Percentiles rank a stretch among this genome's conserved stretches.
Conservation (phyloP, 2,113 vertebrate genomes). For the Cephalopholis sonnerati region DNA sequence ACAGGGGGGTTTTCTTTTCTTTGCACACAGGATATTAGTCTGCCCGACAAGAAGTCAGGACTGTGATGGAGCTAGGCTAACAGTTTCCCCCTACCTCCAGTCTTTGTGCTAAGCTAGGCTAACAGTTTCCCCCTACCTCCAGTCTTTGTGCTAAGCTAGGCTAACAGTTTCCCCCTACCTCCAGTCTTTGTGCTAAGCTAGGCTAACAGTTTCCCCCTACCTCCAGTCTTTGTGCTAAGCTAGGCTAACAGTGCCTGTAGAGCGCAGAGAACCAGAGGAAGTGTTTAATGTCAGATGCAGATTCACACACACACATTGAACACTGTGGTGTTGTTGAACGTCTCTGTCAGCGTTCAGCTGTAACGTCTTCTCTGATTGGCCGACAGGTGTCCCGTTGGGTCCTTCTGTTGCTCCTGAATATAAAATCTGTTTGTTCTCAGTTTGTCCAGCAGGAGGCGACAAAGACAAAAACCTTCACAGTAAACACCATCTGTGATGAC, state of each 20-base stretch:
- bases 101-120: too few species aligned
- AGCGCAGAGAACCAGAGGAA: too few species aligned
- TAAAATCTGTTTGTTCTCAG: not conserved
- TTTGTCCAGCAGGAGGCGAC: not conserved
- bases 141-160: too few species aligned
- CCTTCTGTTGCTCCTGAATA: not conserved
- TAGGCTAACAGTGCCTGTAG: not conserved
- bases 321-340: not conserved
- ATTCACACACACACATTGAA: not conserved
- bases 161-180: too few species aligned
- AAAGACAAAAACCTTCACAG: slow-evolving; percentile 20
- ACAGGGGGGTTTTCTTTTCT: too few species aligned
- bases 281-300: not conserved
- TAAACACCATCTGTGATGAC: slow-evolving; percentile 14
- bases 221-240: too few species aligned
- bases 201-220: too few species aligned
- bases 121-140: too few species aligned
- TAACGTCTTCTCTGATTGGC: slow-evolving; percentile 17
- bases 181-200: too few species aligned
- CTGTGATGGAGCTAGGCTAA: not conserved
- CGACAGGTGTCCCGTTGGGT: not conserved
- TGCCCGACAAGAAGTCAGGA: not conserved
- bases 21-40: too few species aligned
- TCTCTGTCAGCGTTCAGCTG: not conserved
- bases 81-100: too few species aligned